Percentiles rank a stretch among this genome's conserved stretches.
phyloP scores from a whole-genome alignment of 2,113 vertebrate genomes.

The Orthonyx spaldingii region DNA sequence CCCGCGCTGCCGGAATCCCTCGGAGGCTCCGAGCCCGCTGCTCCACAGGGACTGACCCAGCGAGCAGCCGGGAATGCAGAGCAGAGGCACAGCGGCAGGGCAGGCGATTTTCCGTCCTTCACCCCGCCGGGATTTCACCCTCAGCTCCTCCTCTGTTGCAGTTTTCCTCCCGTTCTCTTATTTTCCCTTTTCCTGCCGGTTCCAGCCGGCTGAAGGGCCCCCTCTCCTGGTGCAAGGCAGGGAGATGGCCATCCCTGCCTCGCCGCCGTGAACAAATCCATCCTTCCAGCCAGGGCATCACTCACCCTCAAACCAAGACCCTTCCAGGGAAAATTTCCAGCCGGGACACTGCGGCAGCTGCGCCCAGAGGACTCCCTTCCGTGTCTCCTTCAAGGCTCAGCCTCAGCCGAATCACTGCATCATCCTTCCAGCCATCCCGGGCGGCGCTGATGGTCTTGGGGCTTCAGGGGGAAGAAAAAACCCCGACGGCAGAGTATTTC shows the following conservation, averaged over 20 bases:
- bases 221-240: background rate
- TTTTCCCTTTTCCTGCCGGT: background rate
- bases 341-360: fast-evolving
- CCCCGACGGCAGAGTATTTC: fast-evolving
- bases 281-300: background rate
- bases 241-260: background rate
- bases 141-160: background rate
- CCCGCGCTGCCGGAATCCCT: background rate
- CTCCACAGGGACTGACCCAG: background rate
- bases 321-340: background rate
- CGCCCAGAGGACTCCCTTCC: background rate
- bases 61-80: background rate
- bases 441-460: background rate
- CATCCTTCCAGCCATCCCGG: background rate
- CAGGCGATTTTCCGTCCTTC: fast-evolving
- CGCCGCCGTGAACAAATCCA: background rate
- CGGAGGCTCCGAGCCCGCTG: background rate
- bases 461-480: too few relatives aligned
- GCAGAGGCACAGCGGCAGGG: fast-evolving
- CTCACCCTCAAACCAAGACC: background rate
- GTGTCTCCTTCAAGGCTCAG: fast-evolving
- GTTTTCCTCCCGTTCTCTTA: fast-evolving
- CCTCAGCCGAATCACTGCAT: fast-evolving
- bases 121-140: fast-evolving
- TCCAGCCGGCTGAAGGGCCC: background rate